phyloP scores from a whole-genome alignment of 2,113 vertebrate genomes.

The Prochilodus magdalenae region DNA sequence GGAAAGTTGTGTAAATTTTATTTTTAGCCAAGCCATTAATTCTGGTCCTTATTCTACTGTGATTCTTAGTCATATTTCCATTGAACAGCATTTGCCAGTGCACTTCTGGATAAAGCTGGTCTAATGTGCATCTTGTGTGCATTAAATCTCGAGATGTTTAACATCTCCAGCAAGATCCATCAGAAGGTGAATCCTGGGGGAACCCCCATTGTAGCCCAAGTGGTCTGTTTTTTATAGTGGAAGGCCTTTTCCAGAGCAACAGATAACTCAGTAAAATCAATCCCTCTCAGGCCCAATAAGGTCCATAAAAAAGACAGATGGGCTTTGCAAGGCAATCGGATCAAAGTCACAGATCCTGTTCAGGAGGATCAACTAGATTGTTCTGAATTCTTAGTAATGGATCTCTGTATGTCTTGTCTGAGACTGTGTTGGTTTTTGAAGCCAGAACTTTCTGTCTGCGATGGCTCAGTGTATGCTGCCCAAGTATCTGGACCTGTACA shows the following conservation, averaged over 20 bases:
- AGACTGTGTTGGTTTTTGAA: constrained; percentile 1
- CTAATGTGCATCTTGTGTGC: constrained; percentile 25
- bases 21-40: neutral
- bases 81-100: neutral
- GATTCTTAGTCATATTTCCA: neutral
- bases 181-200: neutral
- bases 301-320: neutral
- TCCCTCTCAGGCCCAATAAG: neutral
- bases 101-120: neutral
- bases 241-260: neutral
- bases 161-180: constrained; percentile 33
- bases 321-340: neutral
- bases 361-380: constrained; percentile 6
- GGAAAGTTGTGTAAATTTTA: neutral
- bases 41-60: neutral
- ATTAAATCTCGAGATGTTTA: constrained; percentile 19
- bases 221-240: constrained; percentile 20
- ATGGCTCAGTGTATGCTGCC: neutral
- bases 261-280: constrained; percentile 3
- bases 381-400: constrained; percentile 15
- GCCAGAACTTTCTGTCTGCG: neutral
- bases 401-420: constrained; percentile 15
- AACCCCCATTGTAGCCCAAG: neutral
- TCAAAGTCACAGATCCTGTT: neutral
- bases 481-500: neutral